A percentile compares a stretch with the other conserved stretches of the same genome.
Conservation (phyloP, 1,140 invertebrate genomes). For the Gryon sp. region DNA sequence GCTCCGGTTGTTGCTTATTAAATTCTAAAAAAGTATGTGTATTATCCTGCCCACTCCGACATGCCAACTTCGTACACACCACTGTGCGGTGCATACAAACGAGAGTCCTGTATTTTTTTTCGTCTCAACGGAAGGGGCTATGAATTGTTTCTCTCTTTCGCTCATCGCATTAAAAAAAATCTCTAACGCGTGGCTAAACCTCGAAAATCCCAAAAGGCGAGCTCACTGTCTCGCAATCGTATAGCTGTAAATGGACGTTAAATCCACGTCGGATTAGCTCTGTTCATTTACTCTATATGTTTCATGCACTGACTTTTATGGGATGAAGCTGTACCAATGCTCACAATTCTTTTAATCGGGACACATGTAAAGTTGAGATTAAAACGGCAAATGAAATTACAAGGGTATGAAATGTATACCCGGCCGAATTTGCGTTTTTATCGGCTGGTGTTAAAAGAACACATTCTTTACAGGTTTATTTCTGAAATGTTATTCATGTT, state of each 20-base stretch:
- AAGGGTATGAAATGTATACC: too few relatives aligned
- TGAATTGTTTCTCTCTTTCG: constrained; percentile 48
- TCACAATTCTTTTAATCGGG: constrained; percentile 44
- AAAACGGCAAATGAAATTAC: constrained; percentile 46
- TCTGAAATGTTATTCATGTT: too few relatives aligned
- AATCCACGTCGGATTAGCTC: constrained; percentile 52
- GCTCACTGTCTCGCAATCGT: constrained; percentile 44
- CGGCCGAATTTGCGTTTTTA: too few relatives aligned
- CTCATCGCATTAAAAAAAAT: constrained; percentile 66
- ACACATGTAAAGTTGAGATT: constrained; percentile 45
- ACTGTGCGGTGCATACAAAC: constrained; percentile 23
- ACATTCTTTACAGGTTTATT: too few relatives aligned
- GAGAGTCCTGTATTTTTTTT: too few relatives aligned
- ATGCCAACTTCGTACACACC: constrained; percentile 24
- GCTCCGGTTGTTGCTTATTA: constrained; percentile 61
- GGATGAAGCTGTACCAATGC: constrained; percentile 33
- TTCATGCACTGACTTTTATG: constrained; percentile 39
- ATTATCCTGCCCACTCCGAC: constrained; percentile 25
- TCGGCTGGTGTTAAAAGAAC: too few relatives aligned
- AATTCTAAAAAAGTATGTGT: constrained; percentile 59
- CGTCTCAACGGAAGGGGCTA: constrained; percentile 22
- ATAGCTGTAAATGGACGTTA: constrained; percentile 33
- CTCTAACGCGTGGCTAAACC: constrained; percentile 52
- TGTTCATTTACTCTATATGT: constrained; percentile 34
- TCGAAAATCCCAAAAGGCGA: constrained; percentile 47